phyloP scores from a whole-genome alignment of 1,140 invertebrate genomes.

The Sycophila sp. region DNA sequence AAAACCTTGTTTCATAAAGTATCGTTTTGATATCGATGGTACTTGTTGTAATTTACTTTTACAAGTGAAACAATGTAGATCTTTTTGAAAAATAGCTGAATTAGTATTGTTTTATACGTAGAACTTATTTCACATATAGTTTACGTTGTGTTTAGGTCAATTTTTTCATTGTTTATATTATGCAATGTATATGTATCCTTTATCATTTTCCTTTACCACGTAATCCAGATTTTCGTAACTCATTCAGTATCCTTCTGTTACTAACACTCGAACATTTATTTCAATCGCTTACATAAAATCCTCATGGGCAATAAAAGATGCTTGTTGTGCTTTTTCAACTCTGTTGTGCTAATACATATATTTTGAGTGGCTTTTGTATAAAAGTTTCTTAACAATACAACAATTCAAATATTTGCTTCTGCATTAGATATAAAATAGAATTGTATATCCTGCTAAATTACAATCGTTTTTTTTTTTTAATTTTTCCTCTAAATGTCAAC shows the following conservation, averaged over 20 bases:
- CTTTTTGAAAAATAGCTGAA: too few species aligned
- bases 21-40: too few species aligned
- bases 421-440: not conserved
- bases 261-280: not conserved
- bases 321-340: constrained; percentile 11
- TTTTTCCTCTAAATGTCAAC: too few species aligned
- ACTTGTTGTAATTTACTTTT: too few species aligned
- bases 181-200: not conserved
- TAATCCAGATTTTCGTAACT: not conserved
- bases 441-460: not conserved
- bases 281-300: not conserved
- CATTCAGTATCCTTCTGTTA: not conserved
- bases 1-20: too few species aligned
- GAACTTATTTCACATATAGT: too few species aligned
- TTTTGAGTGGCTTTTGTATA: too few species aligned
- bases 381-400: not conserved
- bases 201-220: not conserved
- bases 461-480: not conserved
- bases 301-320: constrained; percentile 1
- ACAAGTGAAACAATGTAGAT: too few species aligned
- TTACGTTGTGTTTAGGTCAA: not conserved
- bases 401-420: not conserved
- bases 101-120: too few species aligned
- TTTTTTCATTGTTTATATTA: not conserved
- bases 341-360: not conserved